Conservation (phyloP, 2,113 vertebrate species). For the Mystacornis crossleyi region DNA sequence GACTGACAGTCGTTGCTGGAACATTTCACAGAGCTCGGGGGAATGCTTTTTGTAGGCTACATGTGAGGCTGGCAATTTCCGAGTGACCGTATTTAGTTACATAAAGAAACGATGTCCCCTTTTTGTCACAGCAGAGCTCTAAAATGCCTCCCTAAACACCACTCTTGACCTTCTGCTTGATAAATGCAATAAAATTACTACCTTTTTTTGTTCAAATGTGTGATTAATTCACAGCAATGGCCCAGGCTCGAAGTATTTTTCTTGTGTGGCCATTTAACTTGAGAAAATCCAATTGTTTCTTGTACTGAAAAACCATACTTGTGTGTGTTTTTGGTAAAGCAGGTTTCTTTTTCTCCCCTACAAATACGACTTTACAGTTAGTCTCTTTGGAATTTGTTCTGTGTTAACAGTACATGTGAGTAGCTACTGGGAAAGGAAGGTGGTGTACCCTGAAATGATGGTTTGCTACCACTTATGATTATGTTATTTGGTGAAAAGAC, state of each 20-base stretch:
- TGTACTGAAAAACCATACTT: not conserved
- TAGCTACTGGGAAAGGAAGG: not conserved
- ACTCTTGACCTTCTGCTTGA: not conserved
- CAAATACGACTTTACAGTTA: not conserved
- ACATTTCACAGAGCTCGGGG: not conserved
- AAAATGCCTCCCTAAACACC: not conserved
- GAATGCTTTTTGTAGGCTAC: not conserved
- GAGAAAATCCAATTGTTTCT: not conserved
- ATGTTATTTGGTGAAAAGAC: not conserved
- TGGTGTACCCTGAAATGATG: not conserved
- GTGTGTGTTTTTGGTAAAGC: not conserved
- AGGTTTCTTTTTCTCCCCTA: not conserved
- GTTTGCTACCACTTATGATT: not conserved
- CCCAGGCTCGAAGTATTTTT: not conserved
- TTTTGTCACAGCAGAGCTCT: slow-evolving; percentile 22
- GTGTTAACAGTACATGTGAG: not conserved
- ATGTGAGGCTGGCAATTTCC: not conserved
- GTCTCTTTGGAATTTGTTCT: not conserved
- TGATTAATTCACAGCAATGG: not conserved
- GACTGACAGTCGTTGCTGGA: slow-evolving; percentile 20
- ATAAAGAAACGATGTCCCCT: not conserved
- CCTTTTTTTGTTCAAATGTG: not conserved
- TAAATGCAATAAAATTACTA: slow-evolving; percentile 7
- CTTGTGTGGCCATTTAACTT: not conserved
- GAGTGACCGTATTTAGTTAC: not conserved